These are phyloP conservation scores for Drosophila grimshawi DNA, from an alignment of 1,140 invertebrate species.

Conservation along the genomic window DNA sequence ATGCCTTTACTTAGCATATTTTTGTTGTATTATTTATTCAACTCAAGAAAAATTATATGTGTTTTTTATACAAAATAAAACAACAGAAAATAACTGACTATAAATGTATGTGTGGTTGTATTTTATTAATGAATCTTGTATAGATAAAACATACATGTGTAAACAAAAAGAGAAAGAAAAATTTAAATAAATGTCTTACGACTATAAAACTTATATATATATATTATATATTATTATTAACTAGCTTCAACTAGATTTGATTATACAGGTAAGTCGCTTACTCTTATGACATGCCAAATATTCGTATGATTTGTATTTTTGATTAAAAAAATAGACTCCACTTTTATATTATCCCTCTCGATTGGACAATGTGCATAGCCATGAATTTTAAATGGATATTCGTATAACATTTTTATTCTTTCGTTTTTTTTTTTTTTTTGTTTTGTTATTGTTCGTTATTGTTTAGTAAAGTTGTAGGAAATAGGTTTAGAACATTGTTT, in stretches of 20 bases:
- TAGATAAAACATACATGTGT: slow-evolving; percentile 25
- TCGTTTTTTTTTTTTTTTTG: background rate
- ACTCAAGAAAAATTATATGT: slow-evolving; percentile 9
- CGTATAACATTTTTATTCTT: background rate
- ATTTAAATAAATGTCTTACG: slow-evolving; percentile 44
- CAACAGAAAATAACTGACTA: slow-evolving; percentile 19
- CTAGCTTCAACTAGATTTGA: slow-evolving; percentile 45
- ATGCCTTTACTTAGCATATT: slow-evolving; percentile 23
- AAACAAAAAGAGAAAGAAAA: slow-evolving; percentile 34
- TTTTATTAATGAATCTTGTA: slow-evolving; percentile 45
- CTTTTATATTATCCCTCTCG: slow-evolving; percentile 22
- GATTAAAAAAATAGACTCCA: slow-evolving; percentile 73
- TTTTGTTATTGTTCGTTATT: background rate
- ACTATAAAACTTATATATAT: slow-evolving; percentile 32
- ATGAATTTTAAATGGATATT: slow-evolving; percentile 17
- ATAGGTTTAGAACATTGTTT: slow-evolving; percentile 41
- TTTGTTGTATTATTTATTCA: slow-evolving; percentile 23
- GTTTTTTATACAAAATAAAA: slow-evolving; percentile 52
- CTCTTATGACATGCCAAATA: slow-evolving; percentile 52
- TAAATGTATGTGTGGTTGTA: slow-evolving; percentile 52
- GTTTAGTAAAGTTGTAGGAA: slow-evolving; percentile 34
- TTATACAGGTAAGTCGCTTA: slow-evolving; percentile 38
- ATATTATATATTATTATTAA: slow-evolving; percentile 9
- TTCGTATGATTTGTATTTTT: slow-evolving; percentile 31
- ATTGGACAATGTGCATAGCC: slow-evolving; percentile 22